Evolutionary conservation across 2,113 vertebrate species (phyloP).

Genomic region (Perca fluviatilis): DNA sequence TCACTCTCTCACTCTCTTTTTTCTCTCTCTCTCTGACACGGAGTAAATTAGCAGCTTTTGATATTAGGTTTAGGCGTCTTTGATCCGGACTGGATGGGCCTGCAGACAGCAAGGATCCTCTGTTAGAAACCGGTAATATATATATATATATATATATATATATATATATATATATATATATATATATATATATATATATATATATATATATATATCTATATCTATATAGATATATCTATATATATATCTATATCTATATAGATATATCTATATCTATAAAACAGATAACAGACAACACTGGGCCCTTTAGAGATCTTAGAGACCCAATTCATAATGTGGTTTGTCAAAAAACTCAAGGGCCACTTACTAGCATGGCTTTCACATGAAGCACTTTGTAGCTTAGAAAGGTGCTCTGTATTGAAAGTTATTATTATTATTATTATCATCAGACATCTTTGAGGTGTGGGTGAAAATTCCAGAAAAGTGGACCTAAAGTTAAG

Average conservation of each 20-base stretch:
- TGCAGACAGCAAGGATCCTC: slow-evolving; percentile 11
- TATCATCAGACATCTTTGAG: not conserved
- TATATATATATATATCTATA: no score
- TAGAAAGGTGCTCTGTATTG: not conserved
- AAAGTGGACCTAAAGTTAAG: not conserved
- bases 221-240: no score
- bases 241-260: no score
- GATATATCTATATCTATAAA: no score
- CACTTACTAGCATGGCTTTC: no score
- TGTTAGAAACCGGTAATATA: not conserved
- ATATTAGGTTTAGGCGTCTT: slow-evolving; percentile 44
- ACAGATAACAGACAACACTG: no score
- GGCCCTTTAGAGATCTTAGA: not conserved
- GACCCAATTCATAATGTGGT: no score
- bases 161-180: no score
- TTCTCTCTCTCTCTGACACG: slow-evolving; percentile 38
- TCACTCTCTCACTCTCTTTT: slow-evolving; percentile 34
- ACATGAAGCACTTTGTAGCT: no score
- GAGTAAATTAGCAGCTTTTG: slow-evolving; percentile 65
- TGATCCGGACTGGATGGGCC: slow-evolving; percentile 45
- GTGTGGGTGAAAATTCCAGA: not conserved
- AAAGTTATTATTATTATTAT: not conserved
- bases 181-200: no score
- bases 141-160: no score
- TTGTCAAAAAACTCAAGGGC: no score